These are phyloP conservation scores for Fopius arisanus DNA, from an alignment of 1,140 invertebrate genomes.

Conservation along the genomic window DNA sequence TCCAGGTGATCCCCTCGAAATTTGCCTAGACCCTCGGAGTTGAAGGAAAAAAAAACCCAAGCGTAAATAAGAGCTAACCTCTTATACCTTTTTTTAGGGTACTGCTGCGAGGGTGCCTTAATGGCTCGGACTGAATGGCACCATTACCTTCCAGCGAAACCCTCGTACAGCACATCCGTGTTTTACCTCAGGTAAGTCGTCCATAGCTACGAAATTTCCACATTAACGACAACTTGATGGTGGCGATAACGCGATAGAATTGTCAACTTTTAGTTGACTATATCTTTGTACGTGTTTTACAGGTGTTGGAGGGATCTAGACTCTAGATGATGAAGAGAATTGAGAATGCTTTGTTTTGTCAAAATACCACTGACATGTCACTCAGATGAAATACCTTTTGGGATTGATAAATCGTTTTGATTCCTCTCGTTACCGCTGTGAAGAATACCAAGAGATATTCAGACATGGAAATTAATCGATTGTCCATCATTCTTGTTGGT, in stretches of 20 bases:
- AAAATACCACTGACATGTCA: too few species aligned
- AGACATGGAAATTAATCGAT: too few species aligned
- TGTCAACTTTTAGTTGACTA: neutral
- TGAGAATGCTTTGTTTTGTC: too few species aligned
- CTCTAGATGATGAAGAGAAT: too few species aligned
- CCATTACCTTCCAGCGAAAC: constrained; percentile 20
- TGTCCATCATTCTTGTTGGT: too few species aligned
- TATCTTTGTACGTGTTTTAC: too few species aligned
- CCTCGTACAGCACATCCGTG: constrained; percentile 16
- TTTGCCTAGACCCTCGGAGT: constrained; percentile 39
- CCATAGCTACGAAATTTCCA: constrained; percentile 34
- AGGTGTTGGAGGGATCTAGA: too few species aligned
- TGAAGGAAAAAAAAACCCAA: constrained; percentile 12
- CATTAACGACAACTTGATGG: constrained; percentile 36
- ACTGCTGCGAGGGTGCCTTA: constrained; percentile 14
- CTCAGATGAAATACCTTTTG: too few species aligned
- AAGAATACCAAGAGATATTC: too few species aligned
- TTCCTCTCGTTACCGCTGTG: too few species aligned
- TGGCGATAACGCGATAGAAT: constrained; percentile 37
- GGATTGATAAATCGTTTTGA: too few species aligned
- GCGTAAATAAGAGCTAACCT: constrained; percentile 18
- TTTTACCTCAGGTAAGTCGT: constrained; percentile 29
- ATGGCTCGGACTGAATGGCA: constrained; percentile 29
- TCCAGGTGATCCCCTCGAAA: constrained; percentile 26
- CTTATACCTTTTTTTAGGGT: constrained; percentile 24